Percentiles rank a stretch among this genome's conserved stretches.
phyloP scores from a whole-genome alignment of 1,140 invertebrate species.

The Micrasema longulum region DNA sequence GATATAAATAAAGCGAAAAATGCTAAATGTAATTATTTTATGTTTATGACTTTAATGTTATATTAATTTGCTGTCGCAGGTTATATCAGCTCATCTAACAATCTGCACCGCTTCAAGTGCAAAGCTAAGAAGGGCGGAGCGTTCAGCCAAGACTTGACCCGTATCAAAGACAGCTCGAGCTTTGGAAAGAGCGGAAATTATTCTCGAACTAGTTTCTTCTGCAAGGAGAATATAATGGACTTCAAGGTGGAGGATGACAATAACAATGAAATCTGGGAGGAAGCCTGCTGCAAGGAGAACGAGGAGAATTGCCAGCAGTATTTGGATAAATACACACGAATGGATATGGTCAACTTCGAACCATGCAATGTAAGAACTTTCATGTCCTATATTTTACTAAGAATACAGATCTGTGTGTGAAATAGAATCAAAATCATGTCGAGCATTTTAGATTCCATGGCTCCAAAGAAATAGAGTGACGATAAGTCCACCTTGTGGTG shows the following conservation, averaged over 20 bases:
- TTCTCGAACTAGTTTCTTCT: not conserved
- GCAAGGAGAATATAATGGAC: conserved; percentile 8
- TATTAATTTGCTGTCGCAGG: no score
- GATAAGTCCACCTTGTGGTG: no score
- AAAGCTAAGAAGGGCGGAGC: conserved; percentile 23
- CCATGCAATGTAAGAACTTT: conserved; percentile 37
- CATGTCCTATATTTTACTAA: no score
- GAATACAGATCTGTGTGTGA: no score
- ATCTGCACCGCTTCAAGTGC: conserved; percentile 9
- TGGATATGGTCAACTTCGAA: conserved; percentile 44
- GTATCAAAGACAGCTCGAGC: not conserved
- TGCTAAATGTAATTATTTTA: no score
- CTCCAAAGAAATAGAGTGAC: no score
- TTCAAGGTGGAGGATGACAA: conserved; percentile 32
- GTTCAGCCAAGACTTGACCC: conserved; percentile 3
- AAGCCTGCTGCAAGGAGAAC: not conserved
- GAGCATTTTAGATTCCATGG: no score
- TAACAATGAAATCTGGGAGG: conserved; percentile 32
- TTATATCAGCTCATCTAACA: conserved; percentile 3
- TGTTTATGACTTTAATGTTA: no score
- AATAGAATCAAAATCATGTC: no score
- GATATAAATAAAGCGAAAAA: no score
- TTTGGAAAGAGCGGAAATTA: conserved; percentile 5
- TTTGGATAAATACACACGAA: conserved; percentile 37
- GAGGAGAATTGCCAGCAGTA: conserved; percentile 10